Conservation (phyloP, 2,888 invertebrate genomes). For the Sussaba pulchella region DNA sequence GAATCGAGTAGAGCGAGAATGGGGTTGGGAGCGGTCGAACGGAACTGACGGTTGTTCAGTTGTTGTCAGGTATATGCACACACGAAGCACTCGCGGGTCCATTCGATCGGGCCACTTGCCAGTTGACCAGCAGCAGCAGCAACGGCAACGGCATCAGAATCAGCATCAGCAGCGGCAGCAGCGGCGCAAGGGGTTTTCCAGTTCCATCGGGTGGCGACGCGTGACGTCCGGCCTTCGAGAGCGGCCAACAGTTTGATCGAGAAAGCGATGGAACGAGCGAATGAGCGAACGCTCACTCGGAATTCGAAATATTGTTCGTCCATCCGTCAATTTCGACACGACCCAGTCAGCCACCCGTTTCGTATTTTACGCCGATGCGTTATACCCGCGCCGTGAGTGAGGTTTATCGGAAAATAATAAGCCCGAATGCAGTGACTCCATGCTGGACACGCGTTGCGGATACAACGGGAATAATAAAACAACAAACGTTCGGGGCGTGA, state of each 20-base stretch:
- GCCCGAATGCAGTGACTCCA: constrained; percentile 54
- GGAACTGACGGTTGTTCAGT: constrained; percentile 55
- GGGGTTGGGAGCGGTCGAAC: constrained; percentile 29
- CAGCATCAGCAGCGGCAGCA: not conserved
- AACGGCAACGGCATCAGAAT: no score
- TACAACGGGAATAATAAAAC: constrained; percentile 56
- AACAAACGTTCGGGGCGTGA: not conserved
- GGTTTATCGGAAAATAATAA: constrained; percentile 67
- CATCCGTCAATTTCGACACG: constrained; percentile 66
- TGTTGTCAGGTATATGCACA: constrained; percentile 40
- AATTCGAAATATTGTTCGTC: constrained; percentile 65
- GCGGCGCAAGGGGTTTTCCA: constrained; percentile 54
- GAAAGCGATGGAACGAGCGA: constrained; percentile 43
- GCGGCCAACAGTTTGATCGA: constrained; percentile 13
- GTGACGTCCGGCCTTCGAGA: constrained; percentile 54
- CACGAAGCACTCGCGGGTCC: constrained; percentile 53
- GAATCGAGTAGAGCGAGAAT: constrained; percentile 1
- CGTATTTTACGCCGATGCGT: constrained; percentile 55
- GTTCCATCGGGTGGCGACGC: constrained; percentile 56
- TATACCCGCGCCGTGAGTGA: constrained; percentile 31
- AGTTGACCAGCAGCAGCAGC: constrained; percentile 62
- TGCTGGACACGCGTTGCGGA: constrained; percentile 38
- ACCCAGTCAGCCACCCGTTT: constrained; percentile 48
- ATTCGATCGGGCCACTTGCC: constrained; percentile 64
- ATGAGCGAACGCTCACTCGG: constrained; percentile 52